phyloP scores from a whole-genome alignment of 2,888 invertebrate genomes.

The Drosophila multiciliata region DNA sequence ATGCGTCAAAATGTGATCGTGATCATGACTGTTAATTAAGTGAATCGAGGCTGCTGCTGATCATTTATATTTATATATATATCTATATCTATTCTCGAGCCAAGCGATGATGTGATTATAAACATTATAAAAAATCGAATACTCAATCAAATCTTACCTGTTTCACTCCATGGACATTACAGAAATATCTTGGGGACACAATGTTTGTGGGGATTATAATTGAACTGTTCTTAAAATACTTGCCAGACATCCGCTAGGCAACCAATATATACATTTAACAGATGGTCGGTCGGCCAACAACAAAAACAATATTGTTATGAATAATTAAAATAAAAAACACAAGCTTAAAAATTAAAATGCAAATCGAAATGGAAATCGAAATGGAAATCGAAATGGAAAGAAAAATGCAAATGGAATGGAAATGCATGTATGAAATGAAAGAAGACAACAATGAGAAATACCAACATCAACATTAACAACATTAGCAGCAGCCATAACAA shows the following conservation, averaged over 20 bases:
- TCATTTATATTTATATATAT: neutral
- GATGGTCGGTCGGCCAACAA: conserved; percentile 22
- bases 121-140: neutral
- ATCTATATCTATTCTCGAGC: conserved; percentile 9
- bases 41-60: conserved; percentile 38
- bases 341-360: neutral
- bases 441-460: conserved; percentile 33
- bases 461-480: conserved; percentile 14
- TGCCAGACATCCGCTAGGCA: neutral
- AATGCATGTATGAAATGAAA: conserved; percentile 41
- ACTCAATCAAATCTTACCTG: neutral
- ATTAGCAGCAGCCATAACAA: conserved; percentile 9
- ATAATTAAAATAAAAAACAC: conserved; percentile 3
- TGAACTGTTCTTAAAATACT: neutral
- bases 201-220: neutral
- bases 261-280: conserved; percentile 2
- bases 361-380: neutral
- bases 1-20: conserved; percentile 51
- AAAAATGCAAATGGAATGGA: conserved; percentile 21
- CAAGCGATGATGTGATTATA: conserved; percentile 40
- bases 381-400: conserved; percentile 11
- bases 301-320: conserved; percentile 9
- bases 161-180: neutral
- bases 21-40: conserved; percentile 57
- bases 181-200: conserved; percentile 3